Base-by-base conservation (phyloP, 2,113 vertebrate genomes). In the Phasianus colchicus region DNA sequence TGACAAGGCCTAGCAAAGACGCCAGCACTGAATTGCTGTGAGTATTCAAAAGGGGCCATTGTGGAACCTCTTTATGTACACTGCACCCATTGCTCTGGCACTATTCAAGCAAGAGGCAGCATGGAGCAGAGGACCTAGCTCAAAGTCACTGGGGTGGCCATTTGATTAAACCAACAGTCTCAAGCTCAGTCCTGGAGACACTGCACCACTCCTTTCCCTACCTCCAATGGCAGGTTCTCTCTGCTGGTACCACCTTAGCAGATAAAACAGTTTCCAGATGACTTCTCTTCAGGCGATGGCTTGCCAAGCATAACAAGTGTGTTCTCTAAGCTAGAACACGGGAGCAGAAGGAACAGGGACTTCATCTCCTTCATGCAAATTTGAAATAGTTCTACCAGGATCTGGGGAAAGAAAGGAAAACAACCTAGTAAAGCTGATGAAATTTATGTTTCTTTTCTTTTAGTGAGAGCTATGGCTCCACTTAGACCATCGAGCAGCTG, bases 1-100 rank as follows among this genome's bases (percentile, higher is more conserved):
- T 99, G 99, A 99, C 98, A 97, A 98, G 98, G 97, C 98, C 95
- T 98, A 98, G 97, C 98, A 98, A 98, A 98, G 97, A 97, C 98
- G 97, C 94, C 97, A 98, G 97, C 97, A 98, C 96, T 98, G 97
- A 98, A 96, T 97, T 98, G 96, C 97, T 98, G 99, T 99, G 98
- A 99, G 98, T 98, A 98, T 97, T 95, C 86, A 4, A 34, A 74
- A 73, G 73, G n/a, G 73, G 18, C 78, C 69, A 65, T 48, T 72
- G 30, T 38, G 57, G 80, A 92, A 71, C 43, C 43, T 78, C 38
- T 74, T 85, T 75, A 2, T 69, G 40, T 54, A 13, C 13, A 29
- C 48, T 86, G 32, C 30, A 64, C 18, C 20, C 32, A 80, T 1
- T 36, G 25, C n/a, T 75, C 67, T 86, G 63, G 29, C 70, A 50